Evolutionary conservation across 2,888 invertebrate genomes (phyloP).

Genomic region (Dryococelus australis): DNA sequence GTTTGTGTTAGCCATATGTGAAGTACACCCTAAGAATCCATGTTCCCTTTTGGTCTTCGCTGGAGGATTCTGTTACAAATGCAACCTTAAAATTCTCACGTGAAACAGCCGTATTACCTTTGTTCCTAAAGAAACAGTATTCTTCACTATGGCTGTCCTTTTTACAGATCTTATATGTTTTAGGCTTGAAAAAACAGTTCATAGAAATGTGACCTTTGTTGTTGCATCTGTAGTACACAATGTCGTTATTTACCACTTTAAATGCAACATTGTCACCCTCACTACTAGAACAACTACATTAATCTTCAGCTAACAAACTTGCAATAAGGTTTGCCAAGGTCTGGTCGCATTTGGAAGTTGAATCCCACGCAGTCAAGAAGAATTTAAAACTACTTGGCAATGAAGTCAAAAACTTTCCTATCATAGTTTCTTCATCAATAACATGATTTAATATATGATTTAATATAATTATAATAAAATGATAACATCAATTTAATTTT

Average conservation of each 20-base stretch:
- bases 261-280: no score
- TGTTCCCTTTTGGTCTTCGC: neutral
- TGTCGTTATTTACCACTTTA: neutral
- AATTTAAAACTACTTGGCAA: neutral
- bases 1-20: neutral
- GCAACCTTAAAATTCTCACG: neutral
- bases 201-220: neutral
- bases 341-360: neutral
- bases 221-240: neutral
- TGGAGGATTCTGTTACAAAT: neutral
- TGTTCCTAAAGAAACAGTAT: neutral
- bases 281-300: no score
- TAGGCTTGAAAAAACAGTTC: neutral
- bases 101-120: neutral
- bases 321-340: no score
- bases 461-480: no score
- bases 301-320: no score
- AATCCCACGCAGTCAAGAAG: neutral
- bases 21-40: neutral
- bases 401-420: no score
- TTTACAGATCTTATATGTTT: neutral
- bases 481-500: neutral
- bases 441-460: no score
- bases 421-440: neutral
- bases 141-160: neutral